Percentiles rank a stretch among this genome's conserved stretches.
Evolutionary conservation across 2,888 invertebrate genomes (phyloP).

Genomic region (Augochlorella aurata): DNA sequence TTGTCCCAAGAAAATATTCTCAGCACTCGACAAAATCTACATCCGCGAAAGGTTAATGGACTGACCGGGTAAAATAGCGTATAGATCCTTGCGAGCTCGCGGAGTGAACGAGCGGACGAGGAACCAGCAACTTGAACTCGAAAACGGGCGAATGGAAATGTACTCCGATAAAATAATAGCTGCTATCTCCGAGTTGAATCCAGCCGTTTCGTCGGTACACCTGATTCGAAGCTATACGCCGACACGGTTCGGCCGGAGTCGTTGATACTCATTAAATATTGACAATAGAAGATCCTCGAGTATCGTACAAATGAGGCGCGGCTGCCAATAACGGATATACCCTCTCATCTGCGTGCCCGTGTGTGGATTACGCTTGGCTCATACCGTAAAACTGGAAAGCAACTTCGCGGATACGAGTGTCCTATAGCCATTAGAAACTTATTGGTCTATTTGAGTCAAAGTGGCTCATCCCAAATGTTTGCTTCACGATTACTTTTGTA

Average conservation of each 20-base stretch:
- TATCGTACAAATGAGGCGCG: conserved; percentile 24
- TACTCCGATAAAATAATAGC: background rate
- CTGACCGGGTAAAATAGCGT: no score
- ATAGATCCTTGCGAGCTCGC: no score
- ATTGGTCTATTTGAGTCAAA: background rate
- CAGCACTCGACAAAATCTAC: no score
- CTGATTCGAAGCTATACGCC: background rate
- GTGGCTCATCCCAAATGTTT: no score
- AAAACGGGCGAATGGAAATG: background rate
- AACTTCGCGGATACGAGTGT: background rate
- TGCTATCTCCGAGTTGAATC: background rate
- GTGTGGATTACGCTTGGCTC: background rate
- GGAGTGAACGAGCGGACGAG: no score
- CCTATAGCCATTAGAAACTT: background rate
- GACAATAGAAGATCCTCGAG: conserved; percentile 5
- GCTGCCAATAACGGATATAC: background rate
- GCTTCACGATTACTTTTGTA: no score
- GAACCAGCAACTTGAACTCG: no score
- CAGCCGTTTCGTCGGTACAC: background rate
- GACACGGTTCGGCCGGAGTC: background rate
- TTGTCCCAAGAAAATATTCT: no score
- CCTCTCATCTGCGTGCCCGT: background rate
- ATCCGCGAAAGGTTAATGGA: no score
- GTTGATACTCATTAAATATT: conserved; percentile 35
- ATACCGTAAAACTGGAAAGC: background rate